Percentiles rank a stretch among this genome's conserved stretches.
Conservation (phyloP, 2,113 vertebrate species). For the Chamaetylas fuelleborni region DNA sequence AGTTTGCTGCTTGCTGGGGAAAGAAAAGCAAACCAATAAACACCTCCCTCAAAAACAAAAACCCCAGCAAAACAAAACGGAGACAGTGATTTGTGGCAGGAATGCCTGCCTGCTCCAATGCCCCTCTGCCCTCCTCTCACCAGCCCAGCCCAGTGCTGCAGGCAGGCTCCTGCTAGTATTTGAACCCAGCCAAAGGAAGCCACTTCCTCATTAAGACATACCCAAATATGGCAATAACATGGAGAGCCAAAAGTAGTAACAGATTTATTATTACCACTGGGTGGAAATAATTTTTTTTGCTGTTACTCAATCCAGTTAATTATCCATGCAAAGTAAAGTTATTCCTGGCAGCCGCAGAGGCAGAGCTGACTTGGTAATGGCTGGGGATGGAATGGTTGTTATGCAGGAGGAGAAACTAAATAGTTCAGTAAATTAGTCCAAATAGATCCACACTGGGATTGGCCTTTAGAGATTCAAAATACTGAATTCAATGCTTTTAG, state of each 20-base stretch:
- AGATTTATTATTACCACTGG: constrained; percentile 66
- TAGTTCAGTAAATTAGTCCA: constrained; percentile 51
- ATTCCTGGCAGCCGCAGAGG: constrained; percentile 63
- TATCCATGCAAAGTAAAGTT: constrained; percentile 67
- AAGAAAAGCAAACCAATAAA: not conserved
- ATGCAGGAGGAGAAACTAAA: constrained; percentile 41
- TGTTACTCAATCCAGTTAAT: constrained; percentile 67
- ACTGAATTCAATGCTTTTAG: constrained; percentile 50
- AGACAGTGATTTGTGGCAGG: not conserved
- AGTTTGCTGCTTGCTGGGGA: not conserved
- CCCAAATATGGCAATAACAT: constrained; percentile 61
- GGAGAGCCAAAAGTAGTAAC: constrained; percentile 64
- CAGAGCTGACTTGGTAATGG: constrained; percentile 44
- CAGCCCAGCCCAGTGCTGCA: not conserved
- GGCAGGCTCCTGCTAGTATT: constrained; percentile 8
- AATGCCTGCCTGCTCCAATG: not conserved
- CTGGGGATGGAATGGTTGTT: constrained; percentile 45
- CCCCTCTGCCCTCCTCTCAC: not conserved
- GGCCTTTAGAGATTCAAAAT: constrained; percentile 30
- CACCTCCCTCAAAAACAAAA: not conserved
- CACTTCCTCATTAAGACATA: constrained; percentile 69
- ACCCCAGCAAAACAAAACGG: too few species aligned
- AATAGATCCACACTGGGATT: constrained; percentile 35
- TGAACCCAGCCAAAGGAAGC: constrained; percentile 51
- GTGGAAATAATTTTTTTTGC: constrained; percentile 52